These are phyloP conservation scores for Bhutanitis thaidina DNA, from an alignment of 2,888 invertebrate species.

Conservation along the genomic window DNA sequence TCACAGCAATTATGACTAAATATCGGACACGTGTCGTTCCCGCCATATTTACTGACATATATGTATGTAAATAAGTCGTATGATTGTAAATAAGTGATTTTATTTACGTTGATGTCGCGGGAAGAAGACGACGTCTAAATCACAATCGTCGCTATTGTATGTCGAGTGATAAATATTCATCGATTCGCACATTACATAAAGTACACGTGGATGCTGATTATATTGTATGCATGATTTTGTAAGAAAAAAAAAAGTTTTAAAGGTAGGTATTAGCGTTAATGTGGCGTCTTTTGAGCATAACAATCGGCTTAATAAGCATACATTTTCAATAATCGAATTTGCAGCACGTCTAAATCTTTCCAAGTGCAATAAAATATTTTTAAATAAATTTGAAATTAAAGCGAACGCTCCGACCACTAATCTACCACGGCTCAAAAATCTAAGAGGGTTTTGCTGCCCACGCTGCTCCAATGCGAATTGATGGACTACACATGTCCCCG, in stretches of 20 bases:
- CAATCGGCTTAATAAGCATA: background rate
- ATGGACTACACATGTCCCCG: too few relatives aligned
- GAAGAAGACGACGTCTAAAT: slow-evolving; percentile 8
- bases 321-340: background rate
- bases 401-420: too few relatives aligned
- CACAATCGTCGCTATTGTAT: slow-evolving; percentile 13
- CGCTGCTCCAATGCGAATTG: too few relatives aligned
- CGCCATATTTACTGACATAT: slow-evolving; percentile 25
- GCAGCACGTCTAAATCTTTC: too few relatives aligned
- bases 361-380: too few relatives aligned
- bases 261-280: slow-evolving; percentile 3
- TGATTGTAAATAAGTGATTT: slow-evolving; percentile 39
- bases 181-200: slow-evolving; percentile 17
- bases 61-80: slow-evolving; percentile 54
- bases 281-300: background rate
- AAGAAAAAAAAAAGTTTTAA: slow-evolving; percentile 1
- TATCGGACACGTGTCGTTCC: slow-evolving; percentile 1
- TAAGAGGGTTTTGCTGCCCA: too few relatives aligned
- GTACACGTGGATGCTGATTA: slow-evolving; percentile 15
- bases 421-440: too few relatives aligned
- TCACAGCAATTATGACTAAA: slow-evolving; percentile 14
- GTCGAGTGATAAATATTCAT: slow-evolving; percentile 20
- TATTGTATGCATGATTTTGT: slow-evolving; percentile 2
- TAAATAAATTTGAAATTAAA: too few relatives aligned
- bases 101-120: slow-evolving; percentile 10